Evolutionary conservation across 2,888 invertebrate species (phyloP), one percentile per base, ranked within the genome.

Genomic region (Ophraella communa): DNA sequence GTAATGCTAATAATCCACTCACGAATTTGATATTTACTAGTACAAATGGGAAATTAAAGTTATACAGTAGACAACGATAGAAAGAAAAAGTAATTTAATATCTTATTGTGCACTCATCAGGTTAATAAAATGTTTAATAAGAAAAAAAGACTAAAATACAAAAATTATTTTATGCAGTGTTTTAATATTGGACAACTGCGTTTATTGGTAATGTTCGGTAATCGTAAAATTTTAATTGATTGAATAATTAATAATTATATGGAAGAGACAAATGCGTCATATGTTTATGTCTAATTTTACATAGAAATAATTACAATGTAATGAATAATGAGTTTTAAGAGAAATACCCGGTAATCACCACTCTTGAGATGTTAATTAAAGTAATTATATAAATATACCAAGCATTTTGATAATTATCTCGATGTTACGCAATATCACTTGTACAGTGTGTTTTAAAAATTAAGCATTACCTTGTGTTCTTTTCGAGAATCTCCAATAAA

Each of bases 1-100:
- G 42, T 64, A 68, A 66, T 35, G 14, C 21, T 66, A 64, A 65
- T 66, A 66, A 65, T 56, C 23, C 53, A 60, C 64, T 67, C 69
- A 67, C 67, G 67, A 70, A 66, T 67, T 54, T 64, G 67, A 66
- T 67, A 67, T 69, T 69, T 69, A 44, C 27, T 54, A 55, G 54
- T 17, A 39, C 39, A 39, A 39, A 17, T 14, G 14, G 8, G 17
- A 39, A 17, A 39, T 39, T 39, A 39, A n/a, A 39, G 39, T 17
- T 39, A 39, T 39, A 39, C 35, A 14, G 17, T 39, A 8, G 2
- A 7, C 39, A 39, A 14, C 4, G 17, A 17, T 14, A 7, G 4
- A 1, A 39, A 17, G 39, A 39, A 17, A 39, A 39, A 39, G 39
- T 39, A 39, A 35, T 39, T 39, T n/a, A n/a, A n/a, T 39, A 2